A percentile compares a stretch with the other conserved stretches of the same genome.
Evolutionary conservation across 2,888 invertebrate species (phyloP).

Genomic region (Lasioglossum zephyrum): DNA sequence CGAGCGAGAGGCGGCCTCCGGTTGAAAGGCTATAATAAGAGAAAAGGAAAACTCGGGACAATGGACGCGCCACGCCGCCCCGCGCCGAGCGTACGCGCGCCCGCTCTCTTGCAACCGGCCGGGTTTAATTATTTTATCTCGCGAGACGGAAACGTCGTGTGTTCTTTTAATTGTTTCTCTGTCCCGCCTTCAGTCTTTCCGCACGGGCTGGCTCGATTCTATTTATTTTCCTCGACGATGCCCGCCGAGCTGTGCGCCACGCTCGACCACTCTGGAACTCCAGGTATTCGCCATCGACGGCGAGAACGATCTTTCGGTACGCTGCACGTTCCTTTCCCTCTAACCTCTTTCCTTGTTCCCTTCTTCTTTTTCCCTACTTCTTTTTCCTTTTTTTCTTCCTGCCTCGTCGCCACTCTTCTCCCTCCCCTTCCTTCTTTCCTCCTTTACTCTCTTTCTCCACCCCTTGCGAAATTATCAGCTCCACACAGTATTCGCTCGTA

Average conservation of each 20-base stretch:
- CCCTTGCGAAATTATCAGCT: conserved; percentile 59
- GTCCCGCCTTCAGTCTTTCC: conserved; percentile 35
- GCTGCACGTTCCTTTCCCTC: conserved; percentile 41
- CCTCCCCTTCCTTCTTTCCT: conserved; percentile 9
- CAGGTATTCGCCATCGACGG: conserved; percentile 56
- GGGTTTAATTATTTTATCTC: conserved; percentile 62
- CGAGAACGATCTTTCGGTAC: conserved; percentile 60
- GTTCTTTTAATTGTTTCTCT: conserved; percentile 60
- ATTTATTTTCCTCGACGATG: conserved; percentile 59
- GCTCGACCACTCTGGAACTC: conserved; percentile 59
- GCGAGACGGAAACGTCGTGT: conserved; percentile 39
- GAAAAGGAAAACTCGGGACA: conserved; percentile 15
- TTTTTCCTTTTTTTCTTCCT: neutral
- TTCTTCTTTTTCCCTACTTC: neutral
- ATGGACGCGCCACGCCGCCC: conserved; percentile 7
- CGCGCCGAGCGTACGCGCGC: neutral
- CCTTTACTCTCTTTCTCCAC: neutral
- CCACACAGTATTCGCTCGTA: conserved; percentile 40
- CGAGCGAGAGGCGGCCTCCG: neutral
- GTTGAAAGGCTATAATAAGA: conserved; percentile 19
- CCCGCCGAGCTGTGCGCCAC: conserved; percentile 35
- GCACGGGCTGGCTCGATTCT: conserved; percentile 47
- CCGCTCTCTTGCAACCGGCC: neutral
- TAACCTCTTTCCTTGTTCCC: neutral
- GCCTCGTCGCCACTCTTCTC: neutral